A percentile compares a stretch with the other conserved stretches of the same genome.
phyloP scores from a whole-genome alignment of 2,113 vertebrate genomes.

The Enhydra lutris region DNA sequence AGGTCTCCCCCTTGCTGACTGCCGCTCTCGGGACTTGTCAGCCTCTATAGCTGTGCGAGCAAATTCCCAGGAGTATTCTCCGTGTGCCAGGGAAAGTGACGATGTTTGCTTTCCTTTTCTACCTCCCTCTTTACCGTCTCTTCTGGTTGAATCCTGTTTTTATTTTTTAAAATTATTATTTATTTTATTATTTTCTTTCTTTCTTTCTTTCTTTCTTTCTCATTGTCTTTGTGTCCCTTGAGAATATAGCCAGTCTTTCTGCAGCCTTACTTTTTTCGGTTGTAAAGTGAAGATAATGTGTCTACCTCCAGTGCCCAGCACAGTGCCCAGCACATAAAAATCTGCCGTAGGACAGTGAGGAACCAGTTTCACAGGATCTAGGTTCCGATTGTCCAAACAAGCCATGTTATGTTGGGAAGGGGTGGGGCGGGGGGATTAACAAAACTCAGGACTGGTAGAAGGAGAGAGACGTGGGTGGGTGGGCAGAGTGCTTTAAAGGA shows the following conservation, averaged over 20 bases:
- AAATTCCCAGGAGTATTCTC: not conserved
- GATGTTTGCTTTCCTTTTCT: not conserved
- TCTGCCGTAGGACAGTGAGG: not conserved
- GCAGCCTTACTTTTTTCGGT: not conserved
- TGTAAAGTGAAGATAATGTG: not conserved
- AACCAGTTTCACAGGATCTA: not conserved
- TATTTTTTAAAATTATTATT: not conserved
- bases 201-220: not conserved
- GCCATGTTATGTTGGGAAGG: not conserved
- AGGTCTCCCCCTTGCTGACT: not conserved
- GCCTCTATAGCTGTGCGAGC: not conserved
- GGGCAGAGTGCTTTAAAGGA: not conserved
- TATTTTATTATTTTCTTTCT: not conserved
- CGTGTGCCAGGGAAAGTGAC: not conserved
- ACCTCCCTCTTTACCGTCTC: not conserved
- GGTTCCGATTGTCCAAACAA: not conserved
- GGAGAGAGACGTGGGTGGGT: not conserved
- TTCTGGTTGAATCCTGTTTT: not conserved
- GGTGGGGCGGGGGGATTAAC: not conserved
- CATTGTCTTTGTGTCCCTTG: not conserved
- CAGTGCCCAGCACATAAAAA: not conserved
- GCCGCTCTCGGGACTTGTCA: not conserved
- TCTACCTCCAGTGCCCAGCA: not conserved
- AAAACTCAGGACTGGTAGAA: not conserved
- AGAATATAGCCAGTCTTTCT: not conserved